Conservation (phyloP, 1,140 invertebrate species). For the Platyscapa corneri region DNA sequence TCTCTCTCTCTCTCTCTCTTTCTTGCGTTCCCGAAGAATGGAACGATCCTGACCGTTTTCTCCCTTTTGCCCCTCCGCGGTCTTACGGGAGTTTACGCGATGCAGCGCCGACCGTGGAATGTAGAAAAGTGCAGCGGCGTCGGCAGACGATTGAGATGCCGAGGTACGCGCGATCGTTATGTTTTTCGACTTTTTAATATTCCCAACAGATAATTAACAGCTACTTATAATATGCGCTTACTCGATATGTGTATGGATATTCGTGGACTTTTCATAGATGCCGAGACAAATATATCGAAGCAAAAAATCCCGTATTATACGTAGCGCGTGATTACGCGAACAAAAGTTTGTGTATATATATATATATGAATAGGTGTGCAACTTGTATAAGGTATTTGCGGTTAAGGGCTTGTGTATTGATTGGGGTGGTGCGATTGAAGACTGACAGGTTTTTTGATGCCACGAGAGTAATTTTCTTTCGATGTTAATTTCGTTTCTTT, state of each 20-base stretch:
- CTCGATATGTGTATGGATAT: neutral
- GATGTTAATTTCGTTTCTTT: neutral
- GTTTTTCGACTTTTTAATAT: conserved; percentile 18
- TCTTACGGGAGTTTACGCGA: conserved; percentile 9
- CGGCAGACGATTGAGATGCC: conserved; percentile 28
- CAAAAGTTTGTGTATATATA: neutral
- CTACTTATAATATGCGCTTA: neutral
- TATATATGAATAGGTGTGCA: neutral
- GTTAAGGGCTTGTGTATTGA: neutral
- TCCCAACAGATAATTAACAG: conserved; percentile 20
- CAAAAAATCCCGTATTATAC: neutral
- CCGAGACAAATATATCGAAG: neutral
- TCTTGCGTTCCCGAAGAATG: neutral
- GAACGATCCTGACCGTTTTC: conserved; percentile 43
- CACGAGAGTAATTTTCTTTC: neutral
- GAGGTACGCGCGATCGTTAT: conserved; percentile 25
- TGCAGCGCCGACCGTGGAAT: conserved; percentile 27
- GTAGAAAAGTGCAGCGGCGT: conserved; percentile 43
- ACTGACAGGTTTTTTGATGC: neutral
- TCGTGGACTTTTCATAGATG: neutral
- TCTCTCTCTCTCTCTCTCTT: neutral
- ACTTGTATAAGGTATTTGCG: neutral
- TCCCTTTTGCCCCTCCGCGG: neutral
- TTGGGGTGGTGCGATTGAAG: neutral
- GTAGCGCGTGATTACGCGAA: neutral